Evolutionary conservation across 1,140 invertebrate species (phyloP).

Genomic region (Musca domestica): DNA sequence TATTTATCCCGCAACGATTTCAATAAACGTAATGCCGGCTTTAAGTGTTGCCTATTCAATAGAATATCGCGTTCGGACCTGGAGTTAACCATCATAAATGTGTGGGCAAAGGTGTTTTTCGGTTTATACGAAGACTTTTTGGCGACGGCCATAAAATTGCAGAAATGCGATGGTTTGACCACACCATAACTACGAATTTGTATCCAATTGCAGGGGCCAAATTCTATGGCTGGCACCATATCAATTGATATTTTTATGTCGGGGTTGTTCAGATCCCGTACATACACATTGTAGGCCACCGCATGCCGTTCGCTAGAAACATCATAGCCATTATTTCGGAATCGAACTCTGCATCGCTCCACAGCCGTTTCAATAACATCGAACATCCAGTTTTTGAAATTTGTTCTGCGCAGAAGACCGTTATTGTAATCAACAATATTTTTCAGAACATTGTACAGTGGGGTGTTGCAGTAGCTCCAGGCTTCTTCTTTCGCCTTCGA

Average conservation of each 20-base stretch:
- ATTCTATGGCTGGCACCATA: constrained; percentile 36
- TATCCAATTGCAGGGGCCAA: constrained; percentile 18
- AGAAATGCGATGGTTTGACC: not conserved
- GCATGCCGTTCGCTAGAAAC: constrained; percentile 24
- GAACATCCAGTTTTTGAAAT: constrained; percentile 30
- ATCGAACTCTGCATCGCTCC: not conserved
- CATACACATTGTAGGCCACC: constrained; percentile 31
- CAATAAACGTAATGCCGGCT: constrained; percentile 30
- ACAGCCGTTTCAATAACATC: constrained; percentile 24
- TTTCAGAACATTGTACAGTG: not conserved
- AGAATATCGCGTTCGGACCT: constrained; percentile 20
- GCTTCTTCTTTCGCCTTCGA: not conserved
- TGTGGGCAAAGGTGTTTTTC: constrained; percentile 3
- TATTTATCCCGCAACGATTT: constrained; percentile 31
- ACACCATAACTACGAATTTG: not conserved
- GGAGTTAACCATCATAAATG: constrained; percentile 30
- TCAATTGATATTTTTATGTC: constrained; percentile 29
- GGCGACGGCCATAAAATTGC: not conserved
- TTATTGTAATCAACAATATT: constrained; percentile 23
- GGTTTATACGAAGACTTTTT: constrained; percentile 30
- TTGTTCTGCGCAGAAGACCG: constrained; percentile 20
- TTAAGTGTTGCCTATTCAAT: constrained; percentile 11
- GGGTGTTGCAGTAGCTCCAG: constrained; percentile 4
- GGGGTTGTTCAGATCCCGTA: constrained; percentile 2
- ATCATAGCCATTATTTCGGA: constrained; percentile 7